Evolutionary conservation across 1,140 invertebrate genomes (phyloP).

Genomic region (Drosophila pseudoananassae): DNA sequence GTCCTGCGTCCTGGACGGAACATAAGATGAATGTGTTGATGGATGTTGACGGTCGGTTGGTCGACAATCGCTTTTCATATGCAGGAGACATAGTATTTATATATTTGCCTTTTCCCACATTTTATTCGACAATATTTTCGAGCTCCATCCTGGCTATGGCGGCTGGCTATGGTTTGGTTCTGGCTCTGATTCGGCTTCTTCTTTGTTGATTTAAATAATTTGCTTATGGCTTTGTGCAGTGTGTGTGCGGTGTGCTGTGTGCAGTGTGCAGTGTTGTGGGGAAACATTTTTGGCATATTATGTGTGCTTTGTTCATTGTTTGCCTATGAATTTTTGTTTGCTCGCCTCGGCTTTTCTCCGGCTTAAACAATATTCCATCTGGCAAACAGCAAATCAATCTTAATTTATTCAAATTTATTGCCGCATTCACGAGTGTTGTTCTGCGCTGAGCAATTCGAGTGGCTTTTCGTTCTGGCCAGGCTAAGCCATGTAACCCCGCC

Average conservation of each 20-base stretch:
- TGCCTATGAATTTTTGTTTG: constrained; percentile 65
- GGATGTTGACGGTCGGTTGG: constrained; percentile 17
- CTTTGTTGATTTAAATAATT: constrained; percentile 78
- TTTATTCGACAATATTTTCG: constrained; percentile 70
- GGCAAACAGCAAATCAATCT: constrained; percentile 68
- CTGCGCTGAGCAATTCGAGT: constrained; percentile 14
- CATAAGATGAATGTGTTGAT: constrained; percentile 55
- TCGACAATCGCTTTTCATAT: constrained; percentile 64
- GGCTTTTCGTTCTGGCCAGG: constrained; percentile 26
- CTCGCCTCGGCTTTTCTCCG: constrained; percentile 48
- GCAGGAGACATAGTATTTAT: constrained; percentile 40
- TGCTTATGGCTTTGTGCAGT: constrained; percentile 64
- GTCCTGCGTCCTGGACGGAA: background rate
- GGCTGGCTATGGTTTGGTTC: background rate
- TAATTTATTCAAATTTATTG: constrained; percentile 78
- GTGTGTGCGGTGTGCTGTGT: constrained; percentile 50
- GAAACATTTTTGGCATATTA: constrained; percentile 62
- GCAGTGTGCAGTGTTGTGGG: constrained; percentile 22
- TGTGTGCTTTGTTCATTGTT: constrained; percentile 61
- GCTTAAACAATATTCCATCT: constrained; percentile 34
- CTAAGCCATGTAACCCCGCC: constrained; percentile 19
- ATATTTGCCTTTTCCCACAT: constrained; percentile 67
- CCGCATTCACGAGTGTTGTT: constrained; percentile 5
- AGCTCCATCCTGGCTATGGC: background rate
- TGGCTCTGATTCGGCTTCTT: constrained; percentile 13